Conservation (phyloP, 1,140 invertebrate species). For the Scaptodrosophila lebanonensis region DNA sequence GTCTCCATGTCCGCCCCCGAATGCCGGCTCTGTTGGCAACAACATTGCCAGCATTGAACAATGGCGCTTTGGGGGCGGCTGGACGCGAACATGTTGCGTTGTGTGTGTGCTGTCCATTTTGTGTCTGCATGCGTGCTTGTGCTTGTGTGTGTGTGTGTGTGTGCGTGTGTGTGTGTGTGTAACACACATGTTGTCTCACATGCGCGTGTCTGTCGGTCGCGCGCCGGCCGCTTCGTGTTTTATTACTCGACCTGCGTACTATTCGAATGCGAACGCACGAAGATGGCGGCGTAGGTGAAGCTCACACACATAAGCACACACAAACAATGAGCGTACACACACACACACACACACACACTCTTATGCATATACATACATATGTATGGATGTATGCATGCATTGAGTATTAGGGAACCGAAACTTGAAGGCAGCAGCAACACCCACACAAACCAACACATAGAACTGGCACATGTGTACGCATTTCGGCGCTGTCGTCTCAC, state of each 20-base stretch:
- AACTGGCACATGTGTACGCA: background rate
- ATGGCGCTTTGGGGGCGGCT: constrained; percentile 26
- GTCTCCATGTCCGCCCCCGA: too few species aligned
- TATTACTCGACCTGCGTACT: constrained; percentile 72
- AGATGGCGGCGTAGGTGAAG: constrained; percentile 46
- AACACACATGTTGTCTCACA: constrained; percentile 50
- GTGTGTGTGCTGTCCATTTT: constrained; percentile 42
- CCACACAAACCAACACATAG: background rate
- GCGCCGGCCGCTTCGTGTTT: constrained; percentile 63
- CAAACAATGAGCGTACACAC: constrained; percentile 10
- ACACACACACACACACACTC: constrained; percentile 19
- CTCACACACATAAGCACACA: constrained; percentile 9
- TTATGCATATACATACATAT: constrained; percentile 25
- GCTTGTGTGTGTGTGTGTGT: constrained; percentile 26
- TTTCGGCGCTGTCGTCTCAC: background rate
- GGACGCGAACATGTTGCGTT: constrained; percentile 72
- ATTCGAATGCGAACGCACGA: constrained; percentile 44
- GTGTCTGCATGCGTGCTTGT: constrained; percentile 24
- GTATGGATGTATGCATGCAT: background rate
- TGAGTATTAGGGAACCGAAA: constrained; percentile 17
- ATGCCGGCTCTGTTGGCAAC: too few species aligned
- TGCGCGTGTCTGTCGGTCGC: constrained; percentile 1
- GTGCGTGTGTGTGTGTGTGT: background rate
- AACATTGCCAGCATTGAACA: constrained; percentile 12
- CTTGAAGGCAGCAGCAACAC: background rate